These are phyloP conservation scores for Microtus californicus DNA, from an alignment of 2,797 vertebrate species.

Conservation along the genomic window DNA sequence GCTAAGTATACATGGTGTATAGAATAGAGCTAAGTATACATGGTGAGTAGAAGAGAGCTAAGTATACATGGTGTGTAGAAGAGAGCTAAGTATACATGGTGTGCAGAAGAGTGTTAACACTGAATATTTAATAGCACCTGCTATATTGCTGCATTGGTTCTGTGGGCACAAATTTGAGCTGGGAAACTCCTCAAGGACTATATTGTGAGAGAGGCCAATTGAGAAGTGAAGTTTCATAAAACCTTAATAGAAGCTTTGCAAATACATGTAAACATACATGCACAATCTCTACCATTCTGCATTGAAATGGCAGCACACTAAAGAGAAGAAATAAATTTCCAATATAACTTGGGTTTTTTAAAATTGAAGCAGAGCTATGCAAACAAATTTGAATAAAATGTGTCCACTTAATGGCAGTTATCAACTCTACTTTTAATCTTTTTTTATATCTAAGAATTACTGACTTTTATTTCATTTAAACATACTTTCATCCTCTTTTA, in stretches of 20 bases:
- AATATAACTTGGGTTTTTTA: neutral
- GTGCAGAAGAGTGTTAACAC: neutral
- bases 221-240: neutral
- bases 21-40: too few species aligned
- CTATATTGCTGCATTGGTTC: neutral
- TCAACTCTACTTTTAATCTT: neutral
- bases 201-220: neutral
- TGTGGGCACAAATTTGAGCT: neutral
- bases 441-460: neutral
- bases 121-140: neutral
- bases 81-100: too few species aligned
- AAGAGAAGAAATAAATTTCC: slow-evolving; percentile 1
- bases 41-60: too few species aligned
- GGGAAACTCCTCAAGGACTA: neutral
- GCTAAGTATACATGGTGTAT: too few species aligned
- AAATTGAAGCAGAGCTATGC: slow-evolving; percentile 7
- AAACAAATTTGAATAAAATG: slow-evolving; percentile 22
- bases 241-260: neutral
- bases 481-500: neutral
- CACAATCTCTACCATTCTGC: neutral
- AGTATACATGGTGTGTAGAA: too few species aligned
- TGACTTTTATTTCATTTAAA: neutral
- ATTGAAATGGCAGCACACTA: neutral
- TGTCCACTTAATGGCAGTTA: neutral
- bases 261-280: neutral